A percentile compares a stretch with the other conserved stretches of the same genome.
phyloP scores from a whole-genome alignment of 2,888 invertebrate genomes.

The Drosophila stalkeri region DNA sequence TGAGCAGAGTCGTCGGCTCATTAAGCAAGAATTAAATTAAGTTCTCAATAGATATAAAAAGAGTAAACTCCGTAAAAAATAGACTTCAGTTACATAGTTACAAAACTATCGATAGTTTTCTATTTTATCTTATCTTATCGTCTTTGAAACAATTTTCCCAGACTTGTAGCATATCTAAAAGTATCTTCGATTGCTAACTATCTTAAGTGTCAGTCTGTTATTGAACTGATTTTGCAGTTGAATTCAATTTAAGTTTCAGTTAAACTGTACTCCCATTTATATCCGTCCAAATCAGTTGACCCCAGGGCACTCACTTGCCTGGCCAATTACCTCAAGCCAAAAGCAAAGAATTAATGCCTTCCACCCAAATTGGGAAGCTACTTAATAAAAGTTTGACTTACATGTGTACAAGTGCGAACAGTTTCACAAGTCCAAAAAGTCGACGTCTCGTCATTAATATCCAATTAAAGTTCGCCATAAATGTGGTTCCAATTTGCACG shows the following conservation, averaged over 20 bases:
- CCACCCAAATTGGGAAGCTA: constrained; percentile 58
- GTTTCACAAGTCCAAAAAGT: constrained; percentile 48
- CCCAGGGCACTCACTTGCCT: constrained; percentile 13
- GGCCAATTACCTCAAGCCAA: constrained; percentile 56
- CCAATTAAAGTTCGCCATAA: constrained; percentile 73
- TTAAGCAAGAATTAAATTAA: constrained; percentile 1
- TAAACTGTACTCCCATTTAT: constrained; percentile 2
- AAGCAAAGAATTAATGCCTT: constrained; percentile 32
- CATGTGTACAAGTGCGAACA: constrained; percentile 49
- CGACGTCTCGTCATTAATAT: constrained; percentile 73
- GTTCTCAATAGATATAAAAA: not conserved
- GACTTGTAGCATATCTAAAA: constrained; percentile 6
- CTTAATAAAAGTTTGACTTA: constrained; percentile 43
- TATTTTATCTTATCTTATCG: constrained; percentile 26
- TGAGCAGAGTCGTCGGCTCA: not conserved
- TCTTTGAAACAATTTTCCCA: not conserved
- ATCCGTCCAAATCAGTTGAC: constrained; percentile 31
- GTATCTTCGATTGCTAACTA: constrained; percentile 16
- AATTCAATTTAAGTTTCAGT: not conserved
- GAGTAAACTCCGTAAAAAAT: not conserved
- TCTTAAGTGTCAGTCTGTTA: not conserved
- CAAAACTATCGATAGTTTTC: constrained; percentile 3
- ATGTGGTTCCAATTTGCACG: constrained; percentile 75
- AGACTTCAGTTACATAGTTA: constrained; percentile 1
- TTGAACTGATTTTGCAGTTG: constrained; percentile 4